Percentiles rank a stretch among this genome's conserved stretches.
Evolutionary conservation across 2,797 vertebrate genomes (phyloP).

Genomic region (Lacerta agilis): DNA sequence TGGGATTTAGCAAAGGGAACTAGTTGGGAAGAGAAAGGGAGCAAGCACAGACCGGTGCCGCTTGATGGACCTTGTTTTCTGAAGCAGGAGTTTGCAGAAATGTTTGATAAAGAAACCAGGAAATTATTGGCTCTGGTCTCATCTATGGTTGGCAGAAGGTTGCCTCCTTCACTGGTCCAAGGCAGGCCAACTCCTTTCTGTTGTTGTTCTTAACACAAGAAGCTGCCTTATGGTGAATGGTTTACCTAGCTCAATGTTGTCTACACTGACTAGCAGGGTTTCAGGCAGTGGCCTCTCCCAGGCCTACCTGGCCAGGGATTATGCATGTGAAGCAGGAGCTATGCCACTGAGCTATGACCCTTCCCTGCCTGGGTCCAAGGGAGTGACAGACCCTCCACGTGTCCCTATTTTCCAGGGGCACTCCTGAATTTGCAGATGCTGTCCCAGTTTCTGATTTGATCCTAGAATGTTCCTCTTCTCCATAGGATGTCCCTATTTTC

Average conservation of each 20-base stretch:
- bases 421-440: no score
- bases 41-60: rapidly evolving
- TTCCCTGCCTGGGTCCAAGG: neutral
- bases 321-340: neutral
- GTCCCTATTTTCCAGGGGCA: no score
- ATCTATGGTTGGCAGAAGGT: neutral
- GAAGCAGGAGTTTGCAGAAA: neutral
- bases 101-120: neutral
- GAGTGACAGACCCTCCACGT: neutral
- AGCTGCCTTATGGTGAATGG: no score
- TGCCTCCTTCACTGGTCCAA: neutral
- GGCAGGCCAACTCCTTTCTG: neutral
- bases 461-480: no score
- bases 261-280: neutral
- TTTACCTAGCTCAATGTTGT: no score
- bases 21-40: neutral
- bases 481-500: no score
- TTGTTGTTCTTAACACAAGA: no score
- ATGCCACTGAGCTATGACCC: neutral
- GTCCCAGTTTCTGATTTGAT: no score
- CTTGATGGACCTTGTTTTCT: no score
- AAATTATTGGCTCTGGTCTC: neutral
- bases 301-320: neutral
- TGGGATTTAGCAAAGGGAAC: conserved; percentile 16
- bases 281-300: neutral